phyloP scores from a whole-genome alignment of 2,113 vertebrate species.

The Eonycteris spelaea region DNA sequence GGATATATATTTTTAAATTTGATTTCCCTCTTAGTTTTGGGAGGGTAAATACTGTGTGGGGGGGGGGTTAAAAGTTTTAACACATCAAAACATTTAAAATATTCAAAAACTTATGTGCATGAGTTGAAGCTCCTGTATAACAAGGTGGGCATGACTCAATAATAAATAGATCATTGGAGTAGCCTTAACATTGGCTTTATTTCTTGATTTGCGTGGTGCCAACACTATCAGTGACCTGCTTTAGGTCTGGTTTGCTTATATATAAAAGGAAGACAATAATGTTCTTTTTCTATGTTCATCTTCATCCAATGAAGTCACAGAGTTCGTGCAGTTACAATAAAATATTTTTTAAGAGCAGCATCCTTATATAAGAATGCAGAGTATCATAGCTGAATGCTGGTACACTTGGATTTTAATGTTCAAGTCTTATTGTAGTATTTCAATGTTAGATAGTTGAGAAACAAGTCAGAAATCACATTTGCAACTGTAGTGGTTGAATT shows the following conservation, averaged over 20 bases:
- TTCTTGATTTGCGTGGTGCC: background rate
- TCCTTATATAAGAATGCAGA: background rate
- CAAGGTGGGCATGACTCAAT: background rate
- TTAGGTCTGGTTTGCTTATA: background rate
- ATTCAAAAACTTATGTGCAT: background rate
- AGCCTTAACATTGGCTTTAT: background rate
- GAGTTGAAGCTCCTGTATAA: background rate
- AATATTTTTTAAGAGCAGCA: background rate
- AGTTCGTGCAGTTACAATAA: background rate
- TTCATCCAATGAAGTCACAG: background rate
- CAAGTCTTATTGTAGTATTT: background rate
- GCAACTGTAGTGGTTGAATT: background rate
- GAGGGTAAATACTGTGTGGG: background rate
- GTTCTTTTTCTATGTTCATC: background rate
- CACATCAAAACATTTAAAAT: background rate
- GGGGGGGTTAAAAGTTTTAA: background rate
- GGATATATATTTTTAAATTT: background rate
- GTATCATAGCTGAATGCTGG: background rate
- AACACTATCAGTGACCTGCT: background rate
- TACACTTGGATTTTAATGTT: background rate
- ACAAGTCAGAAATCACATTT: background rate
- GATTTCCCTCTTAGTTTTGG: background rate
- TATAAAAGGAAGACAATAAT: background rate
- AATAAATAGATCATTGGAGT: background rate
- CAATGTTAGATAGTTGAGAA: background rate